A percentile compares a stretch with the other conserved stretches of the same genome.
Evolutionary conservation across 2,888 invertebrate genomes (phyloP).

Genomic region (Lycophotia porphyrea): DNA sequence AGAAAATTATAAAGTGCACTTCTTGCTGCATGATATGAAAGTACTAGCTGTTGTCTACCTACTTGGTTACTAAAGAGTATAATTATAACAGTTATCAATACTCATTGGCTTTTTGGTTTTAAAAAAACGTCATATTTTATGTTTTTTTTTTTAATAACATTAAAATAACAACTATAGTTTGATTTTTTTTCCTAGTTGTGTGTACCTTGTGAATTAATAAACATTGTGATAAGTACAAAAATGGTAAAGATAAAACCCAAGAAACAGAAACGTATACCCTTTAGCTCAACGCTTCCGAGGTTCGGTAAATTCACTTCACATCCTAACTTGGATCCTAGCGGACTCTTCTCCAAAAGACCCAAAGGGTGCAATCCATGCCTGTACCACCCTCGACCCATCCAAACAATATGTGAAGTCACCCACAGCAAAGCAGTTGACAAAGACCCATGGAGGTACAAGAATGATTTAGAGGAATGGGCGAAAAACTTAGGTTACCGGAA

Average conservation of each 20-base stretch:
- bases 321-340: slow-evolving; percentile 80
- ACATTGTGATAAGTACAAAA: slow-evolving; percentile 9
- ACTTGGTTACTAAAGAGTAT: neutral
- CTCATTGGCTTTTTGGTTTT: neutral
- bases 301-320: slow-evolving; percentile 80
- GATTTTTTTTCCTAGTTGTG: neutral
- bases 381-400: slow-evolving; percentile 76
- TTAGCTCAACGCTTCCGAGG: slow-evolving; percentile 73
- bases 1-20: neutral
- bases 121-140: slow-evolving; percentile 3
- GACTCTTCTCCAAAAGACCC: slow-evolving; percentile 74
- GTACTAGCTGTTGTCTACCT: neutral
- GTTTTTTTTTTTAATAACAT: neutral
- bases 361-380: slow-evolving; percentile 80
- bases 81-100: neutral
- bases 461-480: slow-evolving; percentile 84
- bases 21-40: neutral
- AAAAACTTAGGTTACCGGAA: slow-evolving; percentile 85
- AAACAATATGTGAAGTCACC: slow-evolving; percentile 75
- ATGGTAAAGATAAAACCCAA: slow-evolving; percentile 52
- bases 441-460: slow-evolving; percentile 84
- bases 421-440: slow-evolving; percentile 70
- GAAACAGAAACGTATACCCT: slow-evolving; percentile 59
- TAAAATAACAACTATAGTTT: neutral
- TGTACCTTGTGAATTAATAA: neutral